phyloP scores from a whole-genome alignment of 2,113 vertebrate species.

The Saccopteryx bilineata region DNA sequence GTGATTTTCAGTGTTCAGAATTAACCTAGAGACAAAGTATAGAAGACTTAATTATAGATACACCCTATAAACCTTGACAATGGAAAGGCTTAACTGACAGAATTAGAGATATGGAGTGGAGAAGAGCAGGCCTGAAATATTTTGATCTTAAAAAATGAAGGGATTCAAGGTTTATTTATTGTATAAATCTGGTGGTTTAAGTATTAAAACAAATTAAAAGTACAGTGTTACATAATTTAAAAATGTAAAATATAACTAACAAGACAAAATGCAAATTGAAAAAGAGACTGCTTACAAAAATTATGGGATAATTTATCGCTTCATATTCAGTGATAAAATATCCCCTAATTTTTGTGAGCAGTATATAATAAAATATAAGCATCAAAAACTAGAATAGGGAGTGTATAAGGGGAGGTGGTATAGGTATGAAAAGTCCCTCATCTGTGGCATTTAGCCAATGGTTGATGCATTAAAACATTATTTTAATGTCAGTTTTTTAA shows the following conservation, averaged over 20 bases:
- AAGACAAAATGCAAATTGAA: slow-evolving; percentile 4
- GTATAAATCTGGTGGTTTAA: neutral
- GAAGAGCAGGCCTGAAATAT: neutral
- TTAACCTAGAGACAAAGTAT: slow-evolving; percentile 36
- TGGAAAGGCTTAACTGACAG: neutral
- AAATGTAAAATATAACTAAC: slow-evolving; percentile 10
- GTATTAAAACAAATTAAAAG: neutral
- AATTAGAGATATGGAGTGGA: neutral
- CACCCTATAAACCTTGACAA: neutral
- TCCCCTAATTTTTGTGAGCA: too few relatives aligned
- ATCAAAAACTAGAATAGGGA: neutral
- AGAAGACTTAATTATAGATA: slow-evolving; percentile 27
- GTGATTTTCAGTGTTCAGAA: slow-evolving; percentile 24
- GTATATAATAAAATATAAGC: neutral
- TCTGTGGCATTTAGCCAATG: neutral
- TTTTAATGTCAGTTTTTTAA: neutral
- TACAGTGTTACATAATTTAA: neutral
- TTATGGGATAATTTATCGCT: too few relatives aligned
- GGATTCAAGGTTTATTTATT: neutral
- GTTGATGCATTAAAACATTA: neutral
- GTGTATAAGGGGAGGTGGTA: neutral
- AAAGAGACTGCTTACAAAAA: neutral
- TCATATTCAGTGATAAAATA: too few relatives aligned
- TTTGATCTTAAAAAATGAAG: neutral
- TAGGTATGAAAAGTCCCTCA: neutral